Conservation (phyloP, 2,113 vertebrate species). For the Morphnarchus princeps region DNA sequence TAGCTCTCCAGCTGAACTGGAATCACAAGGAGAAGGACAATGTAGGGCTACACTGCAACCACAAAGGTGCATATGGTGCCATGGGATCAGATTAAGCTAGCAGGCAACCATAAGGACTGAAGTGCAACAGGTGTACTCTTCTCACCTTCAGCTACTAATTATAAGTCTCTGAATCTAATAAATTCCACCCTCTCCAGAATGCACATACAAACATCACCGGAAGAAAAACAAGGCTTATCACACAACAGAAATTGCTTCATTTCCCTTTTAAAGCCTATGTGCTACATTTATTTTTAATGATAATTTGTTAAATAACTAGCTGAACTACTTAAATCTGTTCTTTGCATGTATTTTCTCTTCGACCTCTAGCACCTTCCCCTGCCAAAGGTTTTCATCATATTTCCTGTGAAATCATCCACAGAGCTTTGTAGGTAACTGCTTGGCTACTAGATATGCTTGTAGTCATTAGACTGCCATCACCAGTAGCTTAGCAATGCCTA, state of each 20-base stretch:
- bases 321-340: neutral
- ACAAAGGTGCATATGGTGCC: accelerated
- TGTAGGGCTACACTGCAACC: neutral
- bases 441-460: neutral
- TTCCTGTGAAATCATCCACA: neutral
- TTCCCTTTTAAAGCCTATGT: neutral
- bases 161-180: neutral
- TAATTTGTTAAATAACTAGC: neutral
- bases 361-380: neutral
- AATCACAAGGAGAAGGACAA: neutral
- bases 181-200: neutral
- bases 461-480: neutral
- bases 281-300: neutral
- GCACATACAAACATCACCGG: neutral
- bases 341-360: neutral
- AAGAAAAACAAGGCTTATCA: neutral
- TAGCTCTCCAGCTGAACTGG: neutral
- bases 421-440: neutral
- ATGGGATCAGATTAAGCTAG: neutral
- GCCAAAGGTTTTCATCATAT: neutral
- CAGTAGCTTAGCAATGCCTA: neutral
- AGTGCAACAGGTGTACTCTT: neutral
- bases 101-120: neutral
- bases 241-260: neutral
- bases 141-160: neutral